A percentile compares a stretch with the other conserved stretches of the same genome.
Conservation (phyloP, 2,888 invertebrate genomes). For the Asteroscopus sphinx region DNA sequence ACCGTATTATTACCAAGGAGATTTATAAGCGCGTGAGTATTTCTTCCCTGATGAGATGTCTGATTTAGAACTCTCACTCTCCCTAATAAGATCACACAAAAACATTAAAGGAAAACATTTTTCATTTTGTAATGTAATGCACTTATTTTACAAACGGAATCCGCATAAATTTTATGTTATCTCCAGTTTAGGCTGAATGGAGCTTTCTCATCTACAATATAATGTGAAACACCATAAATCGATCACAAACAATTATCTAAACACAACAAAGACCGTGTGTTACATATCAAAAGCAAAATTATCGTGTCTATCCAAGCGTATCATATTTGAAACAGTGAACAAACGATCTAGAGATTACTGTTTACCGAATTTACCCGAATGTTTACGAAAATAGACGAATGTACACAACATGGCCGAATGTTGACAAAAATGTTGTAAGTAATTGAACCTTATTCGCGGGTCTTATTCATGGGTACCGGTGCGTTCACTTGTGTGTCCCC, state of each 20-base stretch:
- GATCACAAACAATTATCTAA: slow-evolving; percentile 9
- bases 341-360: slow-evolving; percentile 8
- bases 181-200: too few relatives aligned
- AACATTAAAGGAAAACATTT: too few relatives aligned
- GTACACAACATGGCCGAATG: slow-evolving; percentile 27
- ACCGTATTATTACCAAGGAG: too few relatives aligned
- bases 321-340: slow-evolving; percentile 6
- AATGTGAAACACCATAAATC: not conserved
- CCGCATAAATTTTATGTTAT: too few relatives aligned
- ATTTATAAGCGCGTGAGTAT: too few relatives aligned
- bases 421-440: slow-evolving; percentile 31
- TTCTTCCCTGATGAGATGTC: too few relatives aligned
- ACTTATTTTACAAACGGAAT: too few relatives aligned
- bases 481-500: slow-evolving; percentile 48
- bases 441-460: slow-evolving; percentile 31
- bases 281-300: slow-evolving; percentile 10
- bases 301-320: slow-evolving; percentile 12
- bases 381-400: slow-evolving; percentile 34
- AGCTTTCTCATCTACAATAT: too few relatives aligned
- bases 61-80: too few relatives aligned
- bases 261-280: not conserved
- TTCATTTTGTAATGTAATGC: too few relatives aligned
- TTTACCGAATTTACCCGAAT: slow-evolving; percentile 33
- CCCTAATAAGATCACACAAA: too few relatives aligned
- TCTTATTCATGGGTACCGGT: slow-evolving; percentile 40